phyloP scores from a whole-genome alignment of 1,140 invertebrate species.

The Eupristina koningsbergeri region DNA sequence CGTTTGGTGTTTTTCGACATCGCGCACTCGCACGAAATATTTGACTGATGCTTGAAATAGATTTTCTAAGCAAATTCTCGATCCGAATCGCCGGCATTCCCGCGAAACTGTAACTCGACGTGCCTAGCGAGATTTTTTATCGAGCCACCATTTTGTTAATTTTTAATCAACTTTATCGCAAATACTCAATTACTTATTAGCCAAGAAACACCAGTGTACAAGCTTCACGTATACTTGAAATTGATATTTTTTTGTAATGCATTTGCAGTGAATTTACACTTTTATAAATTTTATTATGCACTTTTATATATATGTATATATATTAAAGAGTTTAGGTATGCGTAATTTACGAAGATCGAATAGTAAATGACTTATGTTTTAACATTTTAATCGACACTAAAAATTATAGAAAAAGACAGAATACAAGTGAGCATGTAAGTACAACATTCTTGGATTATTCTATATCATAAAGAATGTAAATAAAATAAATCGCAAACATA shows the following conservation, averaged over 20 bases:
- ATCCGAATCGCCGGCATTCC: neutral
- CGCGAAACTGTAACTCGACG: neutral
- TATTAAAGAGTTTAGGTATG: neutral
- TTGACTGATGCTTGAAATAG: constrained; percentile 6
- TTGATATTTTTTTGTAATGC: neutral
- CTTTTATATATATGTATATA: neutral
- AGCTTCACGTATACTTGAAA: too few relatives aligned
- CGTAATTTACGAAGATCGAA: too few relatives aligned
- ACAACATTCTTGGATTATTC: neutral
- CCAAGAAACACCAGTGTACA: neutral
- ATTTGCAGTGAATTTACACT: neutral
- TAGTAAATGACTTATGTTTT: too few relatives aligned
- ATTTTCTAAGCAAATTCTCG: constrained; percentile 27
- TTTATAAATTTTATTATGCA: too few relatives aligned
- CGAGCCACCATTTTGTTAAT: neutral
- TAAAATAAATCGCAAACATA: too few relatives aligned
- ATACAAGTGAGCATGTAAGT: neutral
- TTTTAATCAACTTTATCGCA: neutral
- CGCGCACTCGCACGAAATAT: neutral
- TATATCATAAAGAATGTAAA: neutral
- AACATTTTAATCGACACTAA: neutral
- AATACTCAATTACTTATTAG: neutral
- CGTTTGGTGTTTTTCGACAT: neutral
- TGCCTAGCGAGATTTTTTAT: neutral
- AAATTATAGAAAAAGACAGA: neutral